Percentiles rank a stretch among this genome's conserved stretches.
These are phyloP conservation scores for Gambusia yucatana DNA, from an alignment of 2,797 vertebrate genomes.

Conservation along the genomic window DNA sequence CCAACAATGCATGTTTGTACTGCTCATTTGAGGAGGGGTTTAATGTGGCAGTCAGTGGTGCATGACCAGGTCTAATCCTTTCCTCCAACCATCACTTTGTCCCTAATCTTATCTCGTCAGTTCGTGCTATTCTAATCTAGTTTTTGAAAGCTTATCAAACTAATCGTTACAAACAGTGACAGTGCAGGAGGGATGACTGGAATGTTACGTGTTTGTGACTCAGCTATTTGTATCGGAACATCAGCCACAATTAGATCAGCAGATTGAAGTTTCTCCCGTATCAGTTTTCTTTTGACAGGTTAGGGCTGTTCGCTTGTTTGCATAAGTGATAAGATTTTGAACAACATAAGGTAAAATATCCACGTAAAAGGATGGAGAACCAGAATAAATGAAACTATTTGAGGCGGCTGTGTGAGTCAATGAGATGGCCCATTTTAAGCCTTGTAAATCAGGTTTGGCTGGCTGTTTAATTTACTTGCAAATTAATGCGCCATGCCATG, in stretches of 20 bases:
- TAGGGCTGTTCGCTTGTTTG: slow-evolving; percentile 33
- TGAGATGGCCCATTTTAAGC: slow-evolving; percentile 59
- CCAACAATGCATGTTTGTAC: slow-evolving; percentile 48
- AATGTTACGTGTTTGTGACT: slow-evolving; percentile 62
- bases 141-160: slow-evolving; percentile 77
- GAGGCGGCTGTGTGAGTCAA: slow-evolving; percentile 39
- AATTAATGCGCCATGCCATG: slow-evolving; percentile 74
- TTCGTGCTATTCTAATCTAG: slow-evolving; percentile 74
- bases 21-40: slow-evolving; percentile 62
- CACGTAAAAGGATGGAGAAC: slow-evolving; percentile 5
- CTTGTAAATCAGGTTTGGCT: slow-evolving; percentile 72
- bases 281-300: slow-evolving; percentile 16
- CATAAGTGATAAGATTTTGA: neutral
- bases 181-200: slow-evolving; percentile 48
- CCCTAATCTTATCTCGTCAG: slow-evolving; percentile 75
- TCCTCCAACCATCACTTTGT: slow-evolving; percentile 29
- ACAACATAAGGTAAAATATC: slow-evolving; percentile 10
- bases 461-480: slow-evolving; percentile 79
- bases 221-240: slow-evolving; percentile 48
- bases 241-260: slow-evolving; percentile 45
- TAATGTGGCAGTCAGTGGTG: slow-evolving; percentile 38
- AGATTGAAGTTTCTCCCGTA: slow-evolving; percentile 17
- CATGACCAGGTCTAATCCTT: slow-evolving; percentile 61
- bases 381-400: slow-evolving; percentile 61
- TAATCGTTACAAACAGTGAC: slow-evolving; percentile 67